A percentile compares a stretch with the other conserved stretches of the same genome.
phyloP scores from a whole-genome alignment of 2,113 vertebrate species.

The Petroica traversi region DNA sequence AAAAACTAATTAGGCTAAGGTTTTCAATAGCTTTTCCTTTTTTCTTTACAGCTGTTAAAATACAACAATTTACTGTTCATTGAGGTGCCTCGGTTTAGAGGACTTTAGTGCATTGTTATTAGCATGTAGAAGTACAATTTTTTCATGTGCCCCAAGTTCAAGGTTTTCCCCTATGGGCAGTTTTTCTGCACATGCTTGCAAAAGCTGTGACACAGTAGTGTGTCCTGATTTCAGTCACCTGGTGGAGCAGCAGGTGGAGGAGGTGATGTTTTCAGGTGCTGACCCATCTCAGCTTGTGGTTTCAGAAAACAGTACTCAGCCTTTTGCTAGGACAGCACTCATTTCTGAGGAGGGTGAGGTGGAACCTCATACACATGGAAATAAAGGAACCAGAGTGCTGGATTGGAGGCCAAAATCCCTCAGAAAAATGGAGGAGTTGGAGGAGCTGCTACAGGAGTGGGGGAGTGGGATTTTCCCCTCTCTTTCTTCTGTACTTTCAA shows the following conservation, averaged over 20 bases:
- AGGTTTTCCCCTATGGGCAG: neutral
- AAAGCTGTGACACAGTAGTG: neutral
- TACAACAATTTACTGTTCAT: neutral
- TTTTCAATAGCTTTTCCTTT: neutral
- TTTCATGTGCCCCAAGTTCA: neutral
- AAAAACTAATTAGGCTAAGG: neutral
- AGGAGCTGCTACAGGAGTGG: neutral
- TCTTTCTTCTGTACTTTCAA: neutral
- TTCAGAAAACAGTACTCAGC: neutral
- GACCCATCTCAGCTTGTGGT: accelerated
- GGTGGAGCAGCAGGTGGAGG: neutral
- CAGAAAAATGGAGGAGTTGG: neutral
- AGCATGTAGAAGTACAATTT: neutral
- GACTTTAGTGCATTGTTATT: neutral
- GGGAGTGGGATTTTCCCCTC: neutral
- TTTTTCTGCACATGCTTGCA: neutral
- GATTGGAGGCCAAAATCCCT: neutral
- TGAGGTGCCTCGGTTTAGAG: neutral
- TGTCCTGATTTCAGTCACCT: neutral
- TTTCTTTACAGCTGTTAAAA: neutral
- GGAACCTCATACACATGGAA: neutral
- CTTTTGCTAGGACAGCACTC: neutral
- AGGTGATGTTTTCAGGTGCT: accelerated
- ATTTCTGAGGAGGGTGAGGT: neutral
- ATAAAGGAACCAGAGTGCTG: neutral